A percentile compares a stretch with the other conserved stretches of the same genome.
Evolutionary conservation across 2,888 invertebrate species (phyloP).

Genomic region (Camptogramma bilineatum): DNA sequence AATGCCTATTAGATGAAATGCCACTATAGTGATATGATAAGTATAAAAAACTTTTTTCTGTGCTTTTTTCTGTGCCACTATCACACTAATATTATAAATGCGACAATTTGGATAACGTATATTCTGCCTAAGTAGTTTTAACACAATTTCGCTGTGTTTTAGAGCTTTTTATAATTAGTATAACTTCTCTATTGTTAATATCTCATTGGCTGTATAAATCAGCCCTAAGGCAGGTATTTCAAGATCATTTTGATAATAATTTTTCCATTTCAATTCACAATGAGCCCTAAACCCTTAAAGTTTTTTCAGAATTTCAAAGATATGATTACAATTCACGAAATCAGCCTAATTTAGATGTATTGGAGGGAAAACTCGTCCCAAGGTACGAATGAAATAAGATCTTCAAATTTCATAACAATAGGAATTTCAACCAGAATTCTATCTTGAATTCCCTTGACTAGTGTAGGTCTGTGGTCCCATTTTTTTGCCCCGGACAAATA

Average conservation of each 20-base stretch:
- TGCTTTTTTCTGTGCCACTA: no score
- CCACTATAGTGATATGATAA: no score
- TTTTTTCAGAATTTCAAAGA: conserved; percentile 20
- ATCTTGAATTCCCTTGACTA: conserved; percentile 18
- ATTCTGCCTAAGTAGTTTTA: no score
- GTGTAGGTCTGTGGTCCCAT: neutral
- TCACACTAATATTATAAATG: no score
- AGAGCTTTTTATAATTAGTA: no score
- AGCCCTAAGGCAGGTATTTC: neutral
- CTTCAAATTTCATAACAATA: conserved; percentile 34
- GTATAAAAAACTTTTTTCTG: no score
- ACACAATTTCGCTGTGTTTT: no score
- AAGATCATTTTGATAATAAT: conserved; percentile 4
- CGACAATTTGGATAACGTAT: no score
- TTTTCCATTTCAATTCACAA: conserved; percentile 21
- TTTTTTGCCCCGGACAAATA: no score
- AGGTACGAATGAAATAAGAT: conserved; percentile 40
- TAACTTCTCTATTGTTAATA: no score
- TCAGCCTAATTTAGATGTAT: conserved; percentile 42
- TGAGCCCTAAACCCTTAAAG: conserved; percentile 15
- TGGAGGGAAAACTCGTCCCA: conserved; percentile 33
- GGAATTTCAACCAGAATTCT: conserved; percentile 18
- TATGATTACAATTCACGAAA: conserved; percentile 24
- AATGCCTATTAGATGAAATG: no score
- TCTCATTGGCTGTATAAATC: no score